A percentile compares a stretch with the other conserved stretches of the same genome.
Evolutionary conservation across 2,888 invertebrate species (phyloP).

Genomic region (Ormyrus labotus): DNA sequence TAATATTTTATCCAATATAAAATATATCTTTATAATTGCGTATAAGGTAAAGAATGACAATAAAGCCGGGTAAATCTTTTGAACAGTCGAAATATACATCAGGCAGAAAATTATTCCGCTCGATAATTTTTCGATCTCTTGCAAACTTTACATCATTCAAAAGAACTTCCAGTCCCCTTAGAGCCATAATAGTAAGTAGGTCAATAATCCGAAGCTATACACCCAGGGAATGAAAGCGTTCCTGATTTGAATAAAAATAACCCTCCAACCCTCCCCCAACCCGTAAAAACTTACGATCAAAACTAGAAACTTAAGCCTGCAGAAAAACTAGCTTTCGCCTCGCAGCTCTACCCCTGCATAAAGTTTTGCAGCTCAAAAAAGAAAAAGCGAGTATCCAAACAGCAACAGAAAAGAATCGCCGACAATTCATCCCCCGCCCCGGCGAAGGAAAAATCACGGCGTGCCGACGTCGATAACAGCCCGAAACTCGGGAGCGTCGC

Average conservation of each 20-base stretch:
- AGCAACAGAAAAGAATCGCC: constrained; percentile 29
- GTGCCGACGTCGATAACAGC: constrained; percentile 35
- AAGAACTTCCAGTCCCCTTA: not conserved
- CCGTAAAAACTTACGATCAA: constrained; percentile 11
- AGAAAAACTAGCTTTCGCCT: constrained; percentile 26
- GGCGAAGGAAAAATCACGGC: constrained; percentile 46
- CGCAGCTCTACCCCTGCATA: not conserved
- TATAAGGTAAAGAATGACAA: no score
- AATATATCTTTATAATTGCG: no score
- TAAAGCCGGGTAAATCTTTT: no score
- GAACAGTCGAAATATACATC: no score
- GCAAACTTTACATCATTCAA: constrained; percentile 1
- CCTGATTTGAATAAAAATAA: constrained; percentile 46
- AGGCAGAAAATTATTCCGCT: constrained; percentile 13
- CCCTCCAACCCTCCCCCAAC: not conserved
- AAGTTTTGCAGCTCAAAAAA: constrained; percentile 23
- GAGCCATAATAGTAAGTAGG: constrained; percentile 21
- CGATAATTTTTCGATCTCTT: constrained; percentile 24
- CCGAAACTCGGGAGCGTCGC: not conserved
- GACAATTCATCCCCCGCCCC: constrained; percentile 34
- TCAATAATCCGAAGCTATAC: constrained; percentile 21
- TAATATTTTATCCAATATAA: no score
- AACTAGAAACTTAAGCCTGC: constrained; percentile 7
- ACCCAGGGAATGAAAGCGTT: not conserved
- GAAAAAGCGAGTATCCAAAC: not conserved